Evolutionary conservation across 2,888 invertebrate genomes (phyloP), one percentile per base, ranked within the genome.

Genomic region (Ditula angustiorana): DNA sequence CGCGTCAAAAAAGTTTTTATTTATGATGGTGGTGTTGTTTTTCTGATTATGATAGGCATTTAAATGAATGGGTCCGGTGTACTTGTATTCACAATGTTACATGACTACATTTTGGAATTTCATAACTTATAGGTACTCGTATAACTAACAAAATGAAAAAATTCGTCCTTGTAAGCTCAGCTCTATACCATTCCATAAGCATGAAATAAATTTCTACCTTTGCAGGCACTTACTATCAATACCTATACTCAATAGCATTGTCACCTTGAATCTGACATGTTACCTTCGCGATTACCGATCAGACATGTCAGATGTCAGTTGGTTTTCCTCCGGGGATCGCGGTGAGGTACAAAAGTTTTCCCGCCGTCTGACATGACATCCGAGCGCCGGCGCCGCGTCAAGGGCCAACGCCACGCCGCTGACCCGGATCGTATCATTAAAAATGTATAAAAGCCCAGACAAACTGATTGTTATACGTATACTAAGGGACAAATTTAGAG

Each of bases 341-440:
- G 23, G 52, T 24, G 50, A 46, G 52, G 52, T 24, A 61, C 33
- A 33, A 61, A 61, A 56, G 61, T 61, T 61, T 49, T 26, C 35
- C 41, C 37, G 49, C 37, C 41, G 33, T 19, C 21, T 37, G 57
- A 57, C 57, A 19, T 56, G 56, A 56, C 61, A n/a, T n/a, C n/a
- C n/a, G n/a, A 62, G 37, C 46, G 19, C 10, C n/a, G 56, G 24
- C 49, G 49, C 33, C 57, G 24, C 49, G 49, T 44, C 57, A 37
- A 37, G 57, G 57, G 61, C 53, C 49, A 56, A 35, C 61, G 50
- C 37, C 57, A 41, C 61, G 50, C 37, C 57, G 30, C 23, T 62
- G 57, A 50, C 62, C 56, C 46, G 41, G 41, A 57, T 62, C 33
- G 7, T 41, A 41, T 19, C 24, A 57, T 62, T 41, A 21, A 41